Base-by-base conservation (phyloP, 2,797 vertebrate genomes). In the Enoplosus armatus region DNA sequence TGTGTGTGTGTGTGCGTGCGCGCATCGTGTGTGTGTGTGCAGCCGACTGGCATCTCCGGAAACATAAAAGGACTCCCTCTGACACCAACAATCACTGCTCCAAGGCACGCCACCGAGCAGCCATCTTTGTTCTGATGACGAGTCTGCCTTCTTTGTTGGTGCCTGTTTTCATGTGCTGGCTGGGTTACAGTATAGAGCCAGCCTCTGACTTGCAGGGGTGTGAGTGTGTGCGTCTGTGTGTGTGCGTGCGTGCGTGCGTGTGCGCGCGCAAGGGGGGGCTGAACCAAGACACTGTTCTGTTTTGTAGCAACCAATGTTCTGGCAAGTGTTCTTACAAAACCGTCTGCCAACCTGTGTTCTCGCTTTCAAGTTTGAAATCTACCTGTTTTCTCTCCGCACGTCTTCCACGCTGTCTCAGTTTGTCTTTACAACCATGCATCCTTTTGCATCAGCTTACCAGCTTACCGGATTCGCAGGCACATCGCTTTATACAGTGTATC, bases 11-110 rank as follows among this genome's bases (percentile, higher is more conserved):
- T 73, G 84, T 86, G 84, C 77, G 71, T 47, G 80, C 82, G 80
- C 48, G 71, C 5, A 3, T n/a, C 45, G 68, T 43, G 60, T 51
- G 65, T 76, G 74, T 41, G 50, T 64, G 83, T 83, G n/a, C n/a
- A 81, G 85, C 89, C 89, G 90, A 84, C 85, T 93, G 93, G 87
- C 93, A 93, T 94, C 89, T 94, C 94, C 83, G 75, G 81, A 60
- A 91, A 92, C 88, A 85, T 91, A 59, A 92, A 93, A 95, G 90
- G 88, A 71, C 90, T 92, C 86, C 69, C 67, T 89, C 87, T 93
- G 94, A 95, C 89, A 92, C 89, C 88, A 90, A 94, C 91, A 93
- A 95, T 94, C 93, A 92, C 93, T 85, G 90, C 92, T 96, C 91
- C 88, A 74, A 95, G 94, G 93, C 93, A 92, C 83, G 87, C 91